phyloP scores from a whole-genome alignment of 1,140 invertebrate genomes.

The Octopus sinensis region DNA sequence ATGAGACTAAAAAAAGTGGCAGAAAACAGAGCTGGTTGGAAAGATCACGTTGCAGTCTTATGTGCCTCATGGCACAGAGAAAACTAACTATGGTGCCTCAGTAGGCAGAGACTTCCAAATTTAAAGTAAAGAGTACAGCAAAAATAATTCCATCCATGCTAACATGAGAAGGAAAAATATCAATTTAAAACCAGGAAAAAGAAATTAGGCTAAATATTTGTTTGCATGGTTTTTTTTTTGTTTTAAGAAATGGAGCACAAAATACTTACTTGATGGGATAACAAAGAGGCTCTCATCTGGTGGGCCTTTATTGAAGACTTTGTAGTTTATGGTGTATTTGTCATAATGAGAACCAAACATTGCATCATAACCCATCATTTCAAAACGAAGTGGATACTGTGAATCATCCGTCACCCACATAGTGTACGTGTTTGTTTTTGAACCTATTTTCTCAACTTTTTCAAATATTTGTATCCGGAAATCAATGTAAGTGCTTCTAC shows the following conservation, averaged over 20 bases:
- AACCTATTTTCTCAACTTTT: conserved; percentile 65
- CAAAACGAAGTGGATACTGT: conserved; percentile 72
- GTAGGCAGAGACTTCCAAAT: no score
- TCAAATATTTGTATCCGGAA: conserved; percentile 72
- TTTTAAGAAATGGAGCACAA: no score
- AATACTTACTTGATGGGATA: conserved; percentile 30
- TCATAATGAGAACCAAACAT: conserved; percentile 92
- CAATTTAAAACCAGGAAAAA: no score
- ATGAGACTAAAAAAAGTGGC: background rate
- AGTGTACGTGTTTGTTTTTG: conserved; percentile 83
- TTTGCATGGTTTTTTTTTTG: no score
- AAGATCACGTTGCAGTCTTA: background rate
- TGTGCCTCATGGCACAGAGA: no score
- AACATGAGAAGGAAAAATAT: no score
- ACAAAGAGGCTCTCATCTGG: conserved; percentile 30
- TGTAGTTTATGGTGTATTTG: conserved; percentile 87
- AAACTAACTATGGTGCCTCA: no score
- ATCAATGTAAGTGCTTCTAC: background rate
- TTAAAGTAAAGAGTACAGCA: no score
- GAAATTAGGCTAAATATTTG: no score
- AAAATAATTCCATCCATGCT: no score
- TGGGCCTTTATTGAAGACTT: conserved; percentile 65
- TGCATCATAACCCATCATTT: conserved; percentile 89
- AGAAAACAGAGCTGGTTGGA: background rate
- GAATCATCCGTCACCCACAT: conserved; percentile 43